These are phyloP conservation scores for Pangasianodon gigas DNA, from an alignment of 2,113 vertebrate genomes.

Conservation along the genomic window DNA sequence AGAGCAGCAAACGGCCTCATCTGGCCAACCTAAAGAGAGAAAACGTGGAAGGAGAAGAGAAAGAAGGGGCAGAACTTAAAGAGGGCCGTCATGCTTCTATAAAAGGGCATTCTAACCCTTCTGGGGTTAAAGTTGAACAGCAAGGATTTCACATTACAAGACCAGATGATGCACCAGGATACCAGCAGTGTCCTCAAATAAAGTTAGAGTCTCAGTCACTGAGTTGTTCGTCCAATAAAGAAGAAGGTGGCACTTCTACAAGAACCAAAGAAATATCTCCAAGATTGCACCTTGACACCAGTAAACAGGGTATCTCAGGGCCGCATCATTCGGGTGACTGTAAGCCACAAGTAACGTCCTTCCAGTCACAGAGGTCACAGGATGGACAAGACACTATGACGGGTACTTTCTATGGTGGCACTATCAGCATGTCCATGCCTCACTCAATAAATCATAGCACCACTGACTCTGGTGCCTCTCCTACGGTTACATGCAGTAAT, in stretches of 20 bases:
- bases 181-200: constrained; percentile 52
- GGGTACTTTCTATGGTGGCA: constrained; percentile 83
- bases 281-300: constrained; percentile 71
- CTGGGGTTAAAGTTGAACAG: constrained; percentile 66
- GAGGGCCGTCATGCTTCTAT: constrained; percentile 57
- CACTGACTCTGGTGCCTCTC: constrained; percentile 58
- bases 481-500: constrained; percentile 51
- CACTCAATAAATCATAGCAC: constrained; percentile 73
- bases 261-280: constrained; percentile 81
- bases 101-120: constrained; percentile 55
- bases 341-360: constrained; percentile 69
- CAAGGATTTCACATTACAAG: constrained; percentile 64
- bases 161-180: constrained; percentile 32
- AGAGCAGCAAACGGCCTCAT: constrained; percentile 79
- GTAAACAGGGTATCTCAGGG: constrained; percentile 71
- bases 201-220: constrained; percentile 66
- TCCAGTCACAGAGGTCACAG: constrained; percentile 71
- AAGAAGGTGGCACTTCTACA: constrained; percentile 59
- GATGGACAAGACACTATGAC: constrained; percentile 67
- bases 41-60: constrained; percentile 64
- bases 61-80: constrained; percentile 51
- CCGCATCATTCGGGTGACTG: constrained; percentile 63
- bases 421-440: constrained; percentile 87
- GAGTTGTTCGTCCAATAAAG: constrained; percentile 59
- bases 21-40: constrained; percentile 69